These are phyloP conservation scores for Potamarius usumacintae DNA, from an alignment of 2,113 vertebrate genomes.

Conservation along the genomic window DNA sequence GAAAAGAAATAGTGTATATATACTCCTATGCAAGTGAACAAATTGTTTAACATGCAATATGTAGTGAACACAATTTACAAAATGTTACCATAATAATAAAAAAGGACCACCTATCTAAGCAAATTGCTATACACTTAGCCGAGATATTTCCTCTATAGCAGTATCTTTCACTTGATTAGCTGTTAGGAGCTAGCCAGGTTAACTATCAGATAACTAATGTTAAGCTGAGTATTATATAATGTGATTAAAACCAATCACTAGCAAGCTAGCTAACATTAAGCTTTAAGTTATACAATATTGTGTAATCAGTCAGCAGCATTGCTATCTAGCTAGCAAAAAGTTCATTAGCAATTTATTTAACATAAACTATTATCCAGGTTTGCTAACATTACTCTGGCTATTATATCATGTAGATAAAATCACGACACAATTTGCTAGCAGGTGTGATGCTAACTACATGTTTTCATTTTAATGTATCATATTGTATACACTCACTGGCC, in stretches of 20 bases:
- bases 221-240: background rate
- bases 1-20: background rate
- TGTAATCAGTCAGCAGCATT: background rate
- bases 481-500: background rate
- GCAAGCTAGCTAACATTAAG: background rate
- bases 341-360: background rate
- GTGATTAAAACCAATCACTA: background rate
- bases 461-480: background rate
- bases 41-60: background rate
- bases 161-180: background rate
- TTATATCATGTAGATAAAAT: background rate
- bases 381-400: background rate
- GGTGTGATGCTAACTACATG: background rate
- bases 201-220: background rate
- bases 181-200: background rate
- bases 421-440: background rate
- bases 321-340: background rate
- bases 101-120: background rate
- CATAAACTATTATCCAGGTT: background rate
- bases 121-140: background rate
- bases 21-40: background rate
- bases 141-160: background rate
- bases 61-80: background rate
- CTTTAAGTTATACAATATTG: background rate
- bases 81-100: background rate